Conservation (phyloP, 2,888 invertebrate genomes). For the Drosophila siamana region DNA sequence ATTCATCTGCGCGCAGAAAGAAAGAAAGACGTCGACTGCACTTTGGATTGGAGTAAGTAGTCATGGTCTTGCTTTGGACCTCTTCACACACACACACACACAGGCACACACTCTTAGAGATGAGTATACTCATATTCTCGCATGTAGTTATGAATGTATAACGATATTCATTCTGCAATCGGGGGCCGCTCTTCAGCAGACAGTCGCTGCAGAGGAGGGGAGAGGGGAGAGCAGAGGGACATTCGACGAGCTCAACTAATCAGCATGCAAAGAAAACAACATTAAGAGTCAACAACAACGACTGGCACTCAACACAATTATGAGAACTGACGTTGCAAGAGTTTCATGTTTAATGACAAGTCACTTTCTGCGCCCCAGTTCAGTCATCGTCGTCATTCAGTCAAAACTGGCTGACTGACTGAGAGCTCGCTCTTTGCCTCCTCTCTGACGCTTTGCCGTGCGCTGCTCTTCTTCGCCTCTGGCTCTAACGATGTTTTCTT, state of each 20-base stretch:
- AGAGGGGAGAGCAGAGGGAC: constrained; percentile 44
- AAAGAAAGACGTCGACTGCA: constrained; percentile 53
- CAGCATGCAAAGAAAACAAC: constrained; percentile 82
- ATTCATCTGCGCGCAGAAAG: constrained; percentile 39
- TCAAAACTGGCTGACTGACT: constrained; percentile 10
- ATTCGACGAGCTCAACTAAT: constrained; percentile 78
- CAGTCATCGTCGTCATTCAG: constrained; percentile 70
- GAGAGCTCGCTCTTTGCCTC: constrained; percentile 33
- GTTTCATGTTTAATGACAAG: constrained; percentile 80
- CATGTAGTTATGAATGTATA: constrained; percentile 54
- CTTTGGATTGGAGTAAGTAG: constrained; percentile 49
- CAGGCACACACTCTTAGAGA: neutral
- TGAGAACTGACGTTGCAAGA: constrained; percentile 81
- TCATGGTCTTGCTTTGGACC: constrained; percentile 52
- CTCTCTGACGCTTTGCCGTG: constrained; percentile 13
- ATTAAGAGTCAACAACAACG: constrained; percentile 79
- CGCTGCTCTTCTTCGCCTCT: constrained; percentile 12
- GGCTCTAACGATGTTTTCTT: constrained; percentile 78
- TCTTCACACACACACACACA: constrained; percentile 49
- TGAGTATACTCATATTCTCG: constrained; percentile 18
- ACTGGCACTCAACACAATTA: constrained; percentile 80
- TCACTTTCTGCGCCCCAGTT: constrained; percentile 81
- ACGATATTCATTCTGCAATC: constrained; percentile 78
- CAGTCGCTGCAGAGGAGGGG: neutral
- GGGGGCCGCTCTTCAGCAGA: constrained; percentile 42